Base-by-base conservation (phyloP, 1,140 invertebrate genomes). In the Caerostris darwini region DNA sequence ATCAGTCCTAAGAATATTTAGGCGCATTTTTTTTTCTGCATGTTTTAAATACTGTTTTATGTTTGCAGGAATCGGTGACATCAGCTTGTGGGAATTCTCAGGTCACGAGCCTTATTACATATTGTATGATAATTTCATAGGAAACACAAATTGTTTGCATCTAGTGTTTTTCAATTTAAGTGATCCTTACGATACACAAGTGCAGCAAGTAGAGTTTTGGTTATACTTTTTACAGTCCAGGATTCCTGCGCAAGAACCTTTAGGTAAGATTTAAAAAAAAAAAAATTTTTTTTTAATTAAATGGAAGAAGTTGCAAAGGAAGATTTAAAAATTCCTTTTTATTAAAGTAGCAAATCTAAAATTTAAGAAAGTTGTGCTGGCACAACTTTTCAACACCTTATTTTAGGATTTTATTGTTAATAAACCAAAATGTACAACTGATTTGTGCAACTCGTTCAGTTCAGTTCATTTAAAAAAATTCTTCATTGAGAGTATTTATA, bases 61-160 rank as follows among this genome's bases (percentile, higher is more conserved):
- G 7, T 86, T 96, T 96, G 53, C 95, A 97, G 97, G 96, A 96
- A 95, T 97, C 59, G 97, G 97, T 57, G 97, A 98, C 92, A 95
- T 98, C 53, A 97, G 97, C 61, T 96, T 98, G 58, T 98, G 98
- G 98, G 98, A 98, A 95, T 98, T 98, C 95, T 98, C 97, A 54
- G 98, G 98, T 2, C 97, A 98, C 95, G 97, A 98, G 95, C 97
- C 97, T 53, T 98, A 98, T 96, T 97, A 98, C 95, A 97, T 97
- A 91, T 96, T 97, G 58, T 98, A 98, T 96, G 98, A 98, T 96
- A 97, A 98, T 95, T 97, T 98, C 95, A 96, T 98, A 59, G 97
- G 97, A 34, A 97, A 97, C 95, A 96, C 97, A 56, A 97, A 97
- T 95, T 97, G 97, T 95, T 96, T 98, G 69, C 97, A 98, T 95